Base-by-base conservation (phyloP, 2,797 vertebrate genomes). In the Chromobotia macracanthus region DNA sequence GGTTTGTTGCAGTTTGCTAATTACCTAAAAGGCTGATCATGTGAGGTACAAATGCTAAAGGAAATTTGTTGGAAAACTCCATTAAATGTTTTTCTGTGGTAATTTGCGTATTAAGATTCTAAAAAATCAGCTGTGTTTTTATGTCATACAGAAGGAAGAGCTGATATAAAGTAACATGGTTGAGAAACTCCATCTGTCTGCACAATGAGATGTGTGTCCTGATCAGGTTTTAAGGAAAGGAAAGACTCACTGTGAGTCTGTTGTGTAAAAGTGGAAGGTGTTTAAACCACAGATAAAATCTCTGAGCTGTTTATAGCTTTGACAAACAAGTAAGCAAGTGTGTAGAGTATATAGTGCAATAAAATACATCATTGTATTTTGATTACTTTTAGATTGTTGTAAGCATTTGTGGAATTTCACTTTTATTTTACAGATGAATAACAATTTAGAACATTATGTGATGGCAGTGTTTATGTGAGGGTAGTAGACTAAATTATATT, bases 131-230 rank as follows among this genome's bases (percentile, higher is more conserved):
- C 2, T 8, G 64, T 72, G 60, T 64, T 64, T 75, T 70, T n/a
- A 21, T 21, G 25, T 61, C 9, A 18, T 16, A 60, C 9, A 69
- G 44, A 25, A 25, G 1, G 5, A 53, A 60, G 63, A 55, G 12
- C 16, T 80, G 48, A 79, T 60, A 72, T 53, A 28, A 75, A 38
- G 48, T 18, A 64, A 7, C 25, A 55, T 38, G 56, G 15, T 55
- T 80, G 65, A 80, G 25, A 41, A 75, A 75, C 68, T 66, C 50
- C 61, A 76, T 70, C 76, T 75, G 66, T 31, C 71, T 76, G 61
- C 60, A 69, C 82, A 67, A 67, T 55, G 67, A 53, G 72, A 73
- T 64, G 67, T 38, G 61, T 25, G 72, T 83, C 75, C 25, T 48
- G 13, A 44, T 82, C 74, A 55, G 41, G 51, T 72, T 80, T 58